Conservation (phyloP, 1,140 invertebrate genomes). For the Tetramorium alpestre region DNA sequence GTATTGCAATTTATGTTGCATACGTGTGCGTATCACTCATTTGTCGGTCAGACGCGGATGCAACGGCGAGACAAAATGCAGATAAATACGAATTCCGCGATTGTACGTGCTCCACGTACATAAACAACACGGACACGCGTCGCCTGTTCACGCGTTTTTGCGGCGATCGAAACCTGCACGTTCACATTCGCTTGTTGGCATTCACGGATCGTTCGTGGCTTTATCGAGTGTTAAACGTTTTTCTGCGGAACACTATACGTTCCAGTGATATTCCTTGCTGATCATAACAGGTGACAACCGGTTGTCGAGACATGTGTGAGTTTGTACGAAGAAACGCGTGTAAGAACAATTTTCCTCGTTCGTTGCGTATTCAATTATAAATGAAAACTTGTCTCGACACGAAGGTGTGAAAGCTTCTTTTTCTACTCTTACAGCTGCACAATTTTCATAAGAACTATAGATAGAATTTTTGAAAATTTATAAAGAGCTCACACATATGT, state of each 20-base stretch:
- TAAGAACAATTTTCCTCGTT: conserved; percentile 34
- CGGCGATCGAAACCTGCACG: not conserved
- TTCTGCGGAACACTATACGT: conserved; percentile 6
- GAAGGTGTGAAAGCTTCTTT: conserved; percentile 1
- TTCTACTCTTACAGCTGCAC: not conserved
- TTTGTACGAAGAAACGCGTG: not conserved
- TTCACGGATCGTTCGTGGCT: conserved; percentile 8
- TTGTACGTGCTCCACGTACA: conserved; percentile 24
- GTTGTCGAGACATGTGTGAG: not conserved
- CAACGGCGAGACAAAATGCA: conserved; percentile 28
- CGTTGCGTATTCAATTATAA: conserved; percentile 11
- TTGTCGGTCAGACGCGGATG: conserved; percentile 18
- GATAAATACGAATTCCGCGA: conserved; percentile 44
- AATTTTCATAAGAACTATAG: not conserved
- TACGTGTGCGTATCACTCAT: conserved; percentile 26
- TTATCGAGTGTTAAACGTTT: conserved; percentile 34
- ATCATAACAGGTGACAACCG: conserved; percentile 17
- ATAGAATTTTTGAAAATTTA: not conserved
- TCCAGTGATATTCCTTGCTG: not conserved
- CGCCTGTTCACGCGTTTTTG: conserved; percentile 8
- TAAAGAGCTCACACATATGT: not conserved
- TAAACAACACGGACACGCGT: conserved; percentile 23
- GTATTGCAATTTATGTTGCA: conserved; percentile 1
- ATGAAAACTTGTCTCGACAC: conserved; percentile 4
- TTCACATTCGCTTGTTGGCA: not conserved